Conservation (phyloP, 2,888 invertebrate genomes). For the Nematopogon swammerdamellus region DNA sequence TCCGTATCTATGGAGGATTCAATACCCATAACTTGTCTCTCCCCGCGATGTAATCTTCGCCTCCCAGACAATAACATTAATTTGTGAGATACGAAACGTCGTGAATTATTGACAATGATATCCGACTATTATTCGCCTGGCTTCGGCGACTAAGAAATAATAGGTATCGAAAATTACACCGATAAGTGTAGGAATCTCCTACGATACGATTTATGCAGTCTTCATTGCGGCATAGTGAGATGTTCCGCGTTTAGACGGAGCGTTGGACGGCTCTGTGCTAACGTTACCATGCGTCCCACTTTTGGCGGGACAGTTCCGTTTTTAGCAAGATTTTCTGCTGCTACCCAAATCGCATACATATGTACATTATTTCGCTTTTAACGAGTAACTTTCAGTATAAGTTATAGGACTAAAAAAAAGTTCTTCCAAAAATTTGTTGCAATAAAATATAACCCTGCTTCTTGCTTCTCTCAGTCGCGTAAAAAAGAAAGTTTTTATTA, state of each 20-base stretch:
- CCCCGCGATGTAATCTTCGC: background rate
- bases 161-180: background rate
- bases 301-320: too few relatives aligned
- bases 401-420: too few relatives aligned
- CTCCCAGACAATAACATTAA: background rate
- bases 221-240: background rate
- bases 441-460: too few relatives aligned
- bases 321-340: too few relatives aligned
- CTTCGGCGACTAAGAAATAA: background rate
- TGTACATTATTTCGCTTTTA: too few relatives aligned
- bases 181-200: background rate
- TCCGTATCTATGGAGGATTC: background rate
- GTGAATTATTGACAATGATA: background rate
- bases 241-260: background rate
- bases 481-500: too few relatives aligned
- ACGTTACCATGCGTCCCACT: too few relatives aligned
- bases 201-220: background rate
- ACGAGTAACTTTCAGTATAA: too few relatives aligned
- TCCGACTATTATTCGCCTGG: background rate
- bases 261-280: too few relatives aligned
- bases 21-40: background rate
- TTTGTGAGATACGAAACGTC: background rate
- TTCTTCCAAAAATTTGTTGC: too few relatives aligned
- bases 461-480: too few relatives aligned
- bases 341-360: too few relatives aligned